Evolutionary conservation across 1,140 invertebrate species (phyloP).

Genomic region (Zaprionus vittiger): DNA sequence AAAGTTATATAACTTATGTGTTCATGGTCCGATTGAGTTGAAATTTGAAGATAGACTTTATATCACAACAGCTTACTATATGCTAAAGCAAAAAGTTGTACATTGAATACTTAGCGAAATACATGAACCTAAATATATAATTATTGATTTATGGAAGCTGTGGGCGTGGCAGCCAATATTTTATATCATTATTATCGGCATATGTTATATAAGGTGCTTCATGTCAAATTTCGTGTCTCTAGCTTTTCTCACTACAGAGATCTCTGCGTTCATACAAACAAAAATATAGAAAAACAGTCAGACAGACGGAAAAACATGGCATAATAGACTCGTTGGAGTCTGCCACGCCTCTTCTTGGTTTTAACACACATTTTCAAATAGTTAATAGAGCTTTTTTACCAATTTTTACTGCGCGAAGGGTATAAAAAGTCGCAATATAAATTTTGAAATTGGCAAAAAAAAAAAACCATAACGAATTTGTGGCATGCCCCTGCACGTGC

Average conservation of each 20-base stretch:
- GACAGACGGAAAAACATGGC: background rate
- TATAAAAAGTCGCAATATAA: background rate
- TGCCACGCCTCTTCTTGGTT: background rate
- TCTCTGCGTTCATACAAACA: background rate
- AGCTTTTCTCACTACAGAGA: background rate
- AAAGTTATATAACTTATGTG: background rate
- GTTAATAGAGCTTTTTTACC: background rate
- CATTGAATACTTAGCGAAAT: background rate
- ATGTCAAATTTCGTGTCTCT: background rate
- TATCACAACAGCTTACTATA: background rate
- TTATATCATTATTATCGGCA: background rate
- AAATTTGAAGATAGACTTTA: background rate
- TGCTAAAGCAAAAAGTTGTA: background rate
- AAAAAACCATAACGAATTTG: background rate
- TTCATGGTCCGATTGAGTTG: background rate
- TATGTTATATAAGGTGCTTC: background rate
- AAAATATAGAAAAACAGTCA: background rate
- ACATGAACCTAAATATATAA: background rate
- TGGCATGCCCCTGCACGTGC: slow-evolving; percentile 38
- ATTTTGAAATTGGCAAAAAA: background rate
- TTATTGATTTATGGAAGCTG: background rate
- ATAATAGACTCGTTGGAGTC: background rate
- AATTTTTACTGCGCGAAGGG: background rate
- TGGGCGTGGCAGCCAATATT: background rate
- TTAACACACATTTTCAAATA: background rate